phyloP scores from a whole-genome alignment of 2,113 vertebrate species.

The Phaethon lepturus region DNA sequence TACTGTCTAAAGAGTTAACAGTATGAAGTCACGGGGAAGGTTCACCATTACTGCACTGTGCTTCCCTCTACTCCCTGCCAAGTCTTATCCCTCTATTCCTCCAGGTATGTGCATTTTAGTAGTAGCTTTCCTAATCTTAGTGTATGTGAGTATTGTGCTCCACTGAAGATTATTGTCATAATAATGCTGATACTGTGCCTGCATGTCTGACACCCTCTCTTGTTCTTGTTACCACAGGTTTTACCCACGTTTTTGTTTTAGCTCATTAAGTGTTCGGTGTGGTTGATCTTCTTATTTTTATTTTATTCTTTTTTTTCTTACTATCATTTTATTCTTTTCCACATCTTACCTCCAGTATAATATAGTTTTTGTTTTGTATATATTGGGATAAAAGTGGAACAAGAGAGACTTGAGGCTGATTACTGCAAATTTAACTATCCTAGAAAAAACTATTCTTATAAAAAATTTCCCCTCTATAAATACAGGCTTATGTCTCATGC shows the following conservation, averaged over 20 bases:
- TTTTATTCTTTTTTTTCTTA: no score
- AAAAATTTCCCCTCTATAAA: background rate
- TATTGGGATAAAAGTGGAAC: background rate
- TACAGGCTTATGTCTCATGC: background rate
- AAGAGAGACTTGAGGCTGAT: background rate
- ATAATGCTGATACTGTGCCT: background rate
- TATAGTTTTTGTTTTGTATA: background rate
- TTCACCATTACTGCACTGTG: background rate
- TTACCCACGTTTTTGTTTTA: background rate
- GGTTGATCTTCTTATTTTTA: background rate
- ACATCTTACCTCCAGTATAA: background rate
- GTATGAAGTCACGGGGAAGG: background rate
- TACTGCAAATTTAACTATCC: background rate
- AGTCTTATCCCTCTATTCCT: background rate
- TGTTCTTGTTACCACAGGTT: background rate
- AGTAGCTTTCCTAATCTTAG: background rate
- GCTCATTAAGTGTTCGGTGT: background rate
- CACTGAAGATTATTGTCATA: background rate
- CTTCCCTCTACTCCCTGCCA: background rate
- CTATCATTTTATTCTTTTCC: background rate
- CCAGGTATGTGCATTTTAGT: background rate
- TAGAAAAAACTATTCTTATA: background rate
- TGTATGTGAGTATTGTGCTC: background rate
- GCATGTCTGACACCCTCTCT: background rate
- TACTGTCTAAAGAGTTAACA: background rate